phyloP scores from a whole-genome alignment of 2,113 vertebrate genomes.

The Aythya baeri region DNA sequence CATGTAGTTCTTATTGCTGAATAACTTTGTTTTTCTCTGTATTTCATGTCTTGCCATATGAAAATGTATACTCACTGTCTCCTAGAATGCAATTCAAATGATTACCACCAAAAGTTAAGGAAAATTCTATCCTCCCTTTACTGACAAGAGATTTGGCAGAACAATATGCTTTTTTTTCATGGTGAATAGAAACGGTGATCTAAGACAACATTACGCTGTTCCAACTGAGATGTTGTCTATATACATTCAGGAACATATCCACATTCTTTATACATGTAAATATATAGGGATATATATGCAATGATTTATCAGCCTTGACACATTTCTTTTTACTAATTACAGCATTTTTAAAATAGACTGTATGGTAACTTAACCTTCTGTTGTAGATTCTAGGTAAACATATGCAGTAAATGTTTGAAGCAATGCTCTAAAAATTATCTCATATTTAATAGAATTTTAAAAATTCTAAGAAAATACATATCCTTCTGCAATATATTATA shows the following conservation, averaged over 20 bases:
- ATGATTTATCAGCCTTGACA: background rate
- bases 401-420: background rate
- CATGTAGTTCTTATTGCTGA: rapidly evolving
- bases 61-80: background rate
- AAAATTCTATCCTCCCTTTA: background rate
- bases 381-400: background rate
- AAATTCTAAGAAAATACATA: background rate
- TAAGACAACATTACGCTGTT: background rate
- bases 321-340: background rate
- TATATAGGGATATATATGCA: background rate
- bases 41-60: background rate
- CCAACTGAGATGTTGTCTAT: background rate
- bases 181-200: background rate
- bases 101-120: background rate
- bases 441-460: background rate
- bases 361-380: background rate
- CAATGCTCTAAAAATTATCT: background rate
- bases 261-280: background rate
- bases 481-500: background rate
- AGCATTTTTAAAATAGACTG: background rate
- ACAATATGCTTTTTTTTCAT: background rate
- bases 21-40: background rate
- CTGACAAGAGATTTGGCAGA: background rate
- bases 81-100: background rate
- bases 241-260: background rate